These are phyloP conservation scores for Cavia porcellus DNA, from an alignment of 2,113 vertebrate species.

Conservation along the genomic window DNA sequence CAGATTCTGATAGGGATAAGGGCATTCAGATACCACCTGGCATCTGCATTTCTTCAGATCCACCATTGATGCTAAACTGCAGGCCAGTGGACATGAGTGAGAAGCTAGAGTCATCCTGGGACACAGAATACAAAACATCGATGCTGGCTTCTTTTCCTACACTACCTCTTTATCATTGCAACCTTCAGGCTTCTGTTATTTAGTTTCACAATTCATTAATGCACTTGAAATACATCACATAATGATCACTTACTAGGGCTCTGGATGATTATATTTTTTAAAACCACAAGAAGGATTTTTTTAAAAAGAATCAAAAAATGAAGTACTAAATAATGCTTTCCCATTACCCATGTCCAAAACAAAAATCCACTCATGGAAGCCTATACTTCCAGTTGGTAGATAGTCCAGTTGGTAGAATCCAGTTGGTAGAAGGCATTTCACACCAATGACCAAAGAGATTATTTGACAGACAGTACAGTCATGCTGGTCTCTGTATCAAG, in stretches of 20 bases:
- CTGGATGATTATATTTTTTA: not conserved
- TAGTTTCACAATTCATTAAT: constrained; percentile 3
- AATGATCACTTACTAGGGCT: not conserved
- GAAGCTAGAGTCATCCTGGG: not conserved
- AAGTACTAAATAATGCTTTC: not conserved
- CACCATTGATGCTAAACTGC: not conserved
- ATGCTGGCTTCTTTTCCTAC: not conserved
- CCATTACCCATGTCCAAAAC: not conserved
- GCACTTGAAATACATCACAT: not conserved
- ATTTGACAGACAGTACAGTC: not conserved
- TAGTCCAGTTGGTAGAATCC: not conserved
- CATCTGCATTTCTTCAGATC: not conserved
- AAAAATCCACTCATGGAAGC: not conserved
- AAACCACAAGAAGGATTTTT: not conserved
- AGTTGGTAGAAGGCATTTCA: not conserved
- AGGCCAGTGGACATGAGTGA: not conserved
- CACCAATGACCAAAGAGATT: not conserved
- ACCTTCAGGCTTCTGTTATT: not conserved
- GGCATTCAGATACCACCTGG: not conserved
- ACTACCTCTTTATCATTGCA: not conserved
- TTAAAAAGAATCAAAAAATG: not conserved
- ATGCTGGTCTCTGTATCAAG: not conserved
- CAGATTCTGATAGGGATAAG: not conserved
- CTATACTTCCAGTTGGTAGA: not conserved
- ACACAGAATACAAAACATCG: not conserved